Conservation (phyloP, 2,113 vertebrate species). For the Andinoacara biseriatus region DNA sequence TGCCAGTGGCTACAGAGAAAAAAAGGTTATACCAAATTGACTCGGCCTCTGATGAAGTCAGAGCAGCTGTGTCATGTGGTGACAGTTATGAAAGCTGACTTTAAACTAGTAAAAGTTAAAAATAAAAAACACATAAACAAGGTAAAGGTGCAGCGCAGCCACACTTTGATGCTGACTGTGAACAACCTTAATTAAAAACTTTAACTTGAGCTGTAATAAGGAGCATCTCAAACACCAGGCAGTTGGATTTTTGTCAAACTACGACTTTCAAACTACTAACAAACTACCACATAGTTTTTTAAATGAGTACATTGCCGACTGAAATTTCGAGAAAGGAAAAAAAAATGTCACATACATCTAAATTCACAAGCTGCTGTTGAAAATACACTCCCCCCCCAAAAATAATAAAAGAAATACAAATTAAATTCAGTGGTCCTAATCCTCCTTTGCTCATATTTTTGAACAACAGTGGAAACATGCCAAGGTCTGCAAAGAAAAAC, state of each 20-base stretch:
- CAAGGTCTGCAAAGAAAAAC: conserved; percentile 8
- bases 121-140: not conserved
- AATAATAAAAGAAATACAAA: conserved; percentile 20
- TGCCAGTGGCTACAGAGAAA: conserved; percentile 55
- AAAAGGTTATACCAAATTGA: conserved; percentile 31
- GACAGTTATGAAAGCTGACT: not conserved
- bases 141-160: not conserved
- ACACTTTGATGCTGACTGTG: conserved; percentile 1
- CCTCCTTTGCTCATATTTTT: conserved; percentile 18
- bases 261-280: conserved; percentile 30
- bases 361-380: conserved; percentile 57
- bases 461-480: conserved; percentile 28
- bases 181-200: not conserved
- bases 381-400: conserved; percentile 42
- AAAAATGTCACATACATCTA: conserved; percentile 53
- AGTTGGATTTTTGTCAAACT: not conserved
- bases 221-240: conserved; percentile 8
- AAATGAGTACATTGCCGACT: conserved; percentile 28
- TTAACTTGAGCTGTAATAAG: not conserved
- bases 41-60: not conserved
- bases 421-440: conserved; percentile 17
- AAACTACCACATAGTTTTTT: conserved; percentile 40
- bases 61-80: not conserved
- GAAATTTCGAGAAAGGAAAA: not conserved
- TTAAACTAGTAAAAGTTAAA: not conserved